A percentile compares a stretch with the other conserved stretches of the same genome.
Evolutionary conservation across 2,797 vertebrate species (phyloP).

Genomic region (Myotis pilosus): DNA sequence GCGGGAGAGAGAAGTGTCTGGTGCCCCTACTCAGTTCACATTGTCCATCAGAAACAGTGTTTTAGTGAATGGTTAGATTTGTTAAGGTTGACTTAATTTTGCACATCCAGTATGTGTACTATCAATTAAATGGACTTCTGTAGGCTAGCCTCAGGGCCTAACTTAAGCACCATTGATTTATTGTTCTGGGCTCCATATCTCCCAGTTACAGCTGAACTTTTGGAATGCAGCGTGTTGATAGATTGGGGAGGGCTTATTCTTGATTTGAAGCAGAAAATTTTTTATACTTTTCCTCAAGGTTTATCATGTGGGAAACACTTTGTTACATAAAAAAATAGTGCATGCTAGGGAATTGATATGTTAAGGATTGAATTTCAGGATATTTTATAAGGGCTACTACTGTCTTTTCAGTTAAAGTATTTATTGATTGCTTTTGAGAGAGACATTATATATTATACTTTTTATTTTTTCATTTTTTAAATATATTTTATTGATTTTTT

Average conservation of each 20-base stretch:
- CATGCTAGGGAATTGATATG: neutral
- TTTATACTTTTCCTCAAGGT: neutral
- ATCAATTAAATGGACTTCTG: neutral
- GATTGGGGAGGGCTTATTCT: neutral
- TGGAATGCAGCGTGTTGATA: neutral
- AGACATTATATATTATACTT: neutral
- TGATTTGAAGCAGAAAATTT: neutral
- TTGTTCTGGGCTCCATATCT: neutral
- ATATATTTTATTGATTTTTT: too few relatives aligned
- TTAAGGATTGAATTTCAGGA: neutral
- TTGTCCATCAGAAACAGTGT: neutral
- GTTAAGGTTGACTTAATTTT: slow-evolving; percentile 36
- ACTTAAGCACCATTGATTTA: neutral
- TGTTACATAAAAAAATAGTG: neutral
- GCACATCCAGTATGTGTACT: neutral
- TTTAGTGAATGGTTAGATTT: slow-evolving; percentile 7
- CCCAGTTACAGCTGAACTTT: neutral
- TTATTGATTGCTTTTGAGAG: slow-evolving; percentile 11
- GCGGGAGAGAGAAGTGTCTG: neutral
- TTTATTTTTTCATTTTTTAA: neutral
- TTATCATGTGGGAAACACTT: neutral
- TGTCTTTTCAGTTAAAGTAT: neutral
- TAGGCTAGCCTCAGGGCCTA: neutral
- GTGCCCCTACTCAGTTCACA: neutral
- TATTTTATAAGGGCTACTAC: neutral